A percentile compares a stretch with the other conserved stretches of the same genome.
These are phyloP conservation scores for Prietella phreatophila DNA, from an alignment of 2,113 vertebrate species.

Conservation along the genomic window DNA sequence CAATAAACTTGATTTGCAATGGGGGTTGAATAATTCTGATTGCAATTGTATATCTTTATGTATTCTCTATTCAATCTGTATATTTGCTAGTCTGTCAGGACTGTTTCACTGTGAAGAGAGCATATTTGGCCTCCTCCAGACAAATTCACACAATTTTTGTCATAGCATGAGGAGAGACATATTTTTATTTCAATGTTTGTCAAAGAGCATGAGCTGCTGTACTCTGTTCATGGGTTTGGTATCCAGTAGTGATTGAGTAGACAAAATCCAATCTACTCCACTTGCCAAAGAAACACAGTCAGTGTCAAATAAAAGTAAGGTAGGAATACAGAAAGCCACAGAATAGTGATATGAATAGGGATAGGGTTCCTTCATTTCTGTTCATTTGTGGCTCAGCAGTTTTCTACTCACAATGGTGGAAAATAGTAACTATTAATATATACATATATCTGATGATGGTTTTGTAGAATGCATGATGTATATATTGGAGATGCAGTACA, in stretches of 20 bases:
- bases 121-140: conserved; percentile 8
- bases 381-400: neutral
- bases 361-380: neutral
- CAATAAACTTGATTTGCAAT: too few species aligned
- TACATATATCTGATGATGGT: neutral
- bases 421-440: conserved; percentile 13
- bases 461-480: neutral
- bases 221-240: conserved; percentile 35
- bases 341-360: conserved; percentile 34
- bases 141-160: conserved; percentile 37
- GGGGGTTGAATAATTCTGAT: too few species aligned
- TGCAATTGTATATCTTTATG: neutral
- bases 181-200: conserved; percentile 26
- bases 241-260: conserved; percentile 33
- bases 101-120: conserved; percentile 23
- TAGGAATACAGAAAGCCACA: conserved; percentile 17
- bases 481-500: neutral
- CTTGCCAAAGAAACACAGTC: conserved; percentile 32
- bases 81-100: neutral
- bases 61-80: neutral
- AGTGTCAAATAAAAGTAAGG: conserved; percentile 31
- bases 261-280: conserved; percentile 34
- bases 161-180: conserved; percentile 25
- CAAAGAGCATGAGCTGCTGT: conserved; percentile 25
- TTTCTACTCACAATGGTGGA: conserved; percentile 6